Evolutionary conservation across 35 echinoderm and acorn worm genomes (phyloP).

Genomic region (Amphiura filiformis): DNA sequence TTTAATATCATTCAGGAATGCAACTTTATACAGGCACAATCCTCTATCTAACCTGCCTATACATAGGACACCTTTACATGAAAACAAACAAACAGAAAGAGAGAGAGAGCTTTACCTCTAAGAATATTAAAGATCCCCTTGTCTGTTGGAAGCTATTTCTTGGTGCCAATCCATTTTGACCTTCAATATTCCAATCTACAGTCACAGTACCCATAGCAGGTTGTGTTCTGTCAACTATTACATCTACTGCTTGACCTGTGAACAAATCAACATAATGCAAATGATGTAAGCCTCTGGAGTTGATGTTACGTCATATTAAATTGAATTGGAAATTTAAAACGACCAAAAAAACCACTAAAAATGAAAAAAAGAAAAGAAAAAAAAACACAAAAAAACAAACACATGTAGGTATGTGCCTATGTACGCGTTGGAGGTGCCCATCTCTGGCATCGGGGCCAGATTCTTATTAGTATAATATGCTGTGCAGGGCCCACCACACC

Average conservation of each 20-base stretch:
- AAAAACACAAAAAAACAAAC: too few species aligned
- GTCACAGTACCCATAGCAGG: constrained; percentile 71
- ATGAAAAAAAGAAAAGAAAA: constrained; percentile 7
- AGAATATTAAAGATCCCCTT: constrained; percentile 54
- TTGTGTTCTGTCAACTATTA: constrained; percentile 65
- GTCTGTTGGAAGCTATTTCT: constrained; percentile 52
- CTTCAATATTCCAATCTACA: constrained; percentile 62
- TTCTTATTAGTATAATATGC: too few species aligned
- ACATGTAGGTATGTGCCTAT: too few species aligned
- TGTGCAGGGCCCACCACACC: too few species aligned
- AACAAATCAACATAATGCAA: not conserved
- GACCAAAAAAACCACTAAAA: not conserved
- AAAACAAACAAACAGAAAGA: too few species aligned
- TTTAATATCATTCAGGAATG: too few species aligned
- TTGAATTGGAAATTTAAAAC: not conserved
- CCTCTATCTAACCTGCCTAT: too few species aligned
- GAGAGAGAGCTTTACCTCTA: too few species aligned
- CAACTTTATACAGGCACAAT: too few species aligned
- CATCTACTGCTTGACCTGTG: constrained; percentile 75
- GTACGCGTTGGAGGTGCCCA: too few species aligned
- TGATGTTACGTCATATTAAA: not conserved
- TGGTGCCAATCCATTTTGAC: constrained; percentile 45
- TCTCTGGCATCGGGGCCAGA: too few species aligned
- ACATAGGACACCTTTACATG: too few species aligned
- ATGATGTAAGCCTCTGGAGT: not conserved